Evolutionary conservation across 2,113 vertebrate genomes (phyloP), one percentile per base, ranked within the genome.

Genomic region (Ceuthmochares aereus): DNA sequence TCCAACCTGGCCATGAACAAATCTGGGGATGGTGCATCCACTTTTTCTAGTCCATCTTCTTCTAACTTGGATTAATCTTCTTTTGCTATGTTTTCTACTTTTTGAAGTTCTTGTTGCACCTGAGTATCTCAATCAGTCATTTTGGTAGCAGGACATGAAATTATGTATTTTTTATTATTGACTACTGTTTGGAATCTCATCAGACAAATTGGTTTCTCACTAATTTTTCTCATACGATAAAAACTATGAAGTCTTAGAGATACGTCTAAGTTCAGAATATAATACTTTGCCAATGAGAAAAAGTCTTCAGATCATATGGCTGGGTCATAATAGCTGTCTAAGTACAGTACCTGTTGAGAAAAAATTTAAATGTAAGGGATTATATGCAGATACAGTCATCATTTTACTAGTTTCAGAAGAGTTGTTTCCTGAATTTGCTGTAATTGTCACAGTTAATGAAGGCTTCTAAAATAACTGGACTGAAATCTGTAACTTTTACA

Each of bases 401-500:
- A 85, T 17, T 52, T 72, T 90, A 30, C 60, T 84, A 43, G 32
- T 92, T 96, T 86, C 34, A 91, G 18, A 88, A 69, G 68, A 85
- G 45, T 80, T 52, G 6, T 36, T 96, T 95, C 27, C 67, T 92
- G 56, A 10, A 68, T 94, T 95, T 96, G 76, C 70, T 17, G 40
- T 59, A 94, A 68, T 70, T 51, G 18, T 91, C 77, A 96, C 66
- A 62, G 34, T 92, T 97, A 94, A 70, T 90, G n/a, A 89, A 79
- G 26, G 20, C 59, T 87, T 94, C 87, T 80, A 51, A 89, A 79
- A 91, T 64, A 90, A 86, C 54, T 94, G 83, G 67, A 88, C 72
- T 86, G 94, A 97, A 96, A 78, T 82, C 40, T 92, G 40, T 43
- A 79, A 94, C 27, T 92, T 95, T 70, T 91, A 34, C 62, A 62